Conservation (phyloP, 1,140 invertebrate genomes). For the Zaprionus taronus region DNA sequence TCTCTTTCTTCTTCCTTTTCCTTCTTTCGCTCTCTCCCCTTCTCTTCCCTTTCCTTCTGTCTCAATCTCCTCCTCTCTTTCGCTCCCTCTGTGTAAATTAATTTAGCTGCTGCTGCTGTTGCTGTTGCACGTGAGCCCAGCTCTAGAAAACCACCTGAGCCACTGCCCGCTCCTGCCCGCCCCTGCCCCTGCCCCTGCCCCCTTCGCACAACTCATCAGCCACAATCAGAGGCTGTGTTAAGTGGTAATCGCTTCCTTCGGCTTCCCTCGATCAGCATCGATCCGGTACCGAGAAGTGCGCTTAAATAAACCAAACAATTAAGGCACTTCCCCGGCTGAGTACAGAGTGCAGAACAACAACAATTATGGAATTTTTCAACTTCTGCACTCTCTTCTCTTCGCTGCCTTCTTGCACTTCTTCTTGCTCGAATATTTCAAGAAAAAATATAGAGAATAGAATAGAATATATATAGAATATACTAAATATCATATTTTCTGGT, state of each 20-base stretch:
- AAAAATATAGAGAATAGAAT: background rate
- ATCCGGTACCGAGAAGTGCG: conserved; percentile 32
- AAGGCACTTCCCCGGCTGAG: conserved; percentile 21
- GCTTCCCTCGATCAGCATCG: conserved; percentile 25
- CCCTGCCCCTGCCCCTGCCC: no score
- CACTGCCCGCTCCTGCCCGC: background rate
- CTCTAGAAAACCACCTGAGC: conserved; percentile 19
- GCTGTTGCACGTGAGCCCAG: conserved; percentile 23
- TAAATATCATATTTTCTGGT: no score
- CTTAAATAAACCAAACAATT: conserved; percentile 37
- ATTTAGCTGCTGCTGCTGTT: conserved; percentile 63
- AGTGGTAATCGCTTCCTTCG: conserved; percentile 41
- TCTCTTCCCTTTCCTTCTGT: background rate
- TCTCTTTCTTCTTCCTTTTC: background rate
- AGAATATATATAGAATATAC: no score
- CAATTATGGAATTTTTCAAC: background rate
- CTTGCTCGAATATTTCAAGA: background rate
- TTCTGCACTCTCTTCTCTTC: background rate
- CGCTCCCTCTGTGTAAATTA: conserved; percentile 49
- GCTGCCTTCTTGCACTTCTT: background rate
- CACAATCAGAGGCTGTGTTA: conserved; percentile 13
- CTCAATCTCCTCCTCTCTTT: background rate
- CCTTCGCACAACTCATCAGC: background rate
- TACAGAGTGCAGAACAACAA: conserved; percentile 9
- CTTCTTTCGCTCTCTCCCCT: background rate